These are phyloP conservation scores for Gulo gulo DNA, from an alignment of 2,113 vertebrate species.

Conservation along the genomic window DNA sequence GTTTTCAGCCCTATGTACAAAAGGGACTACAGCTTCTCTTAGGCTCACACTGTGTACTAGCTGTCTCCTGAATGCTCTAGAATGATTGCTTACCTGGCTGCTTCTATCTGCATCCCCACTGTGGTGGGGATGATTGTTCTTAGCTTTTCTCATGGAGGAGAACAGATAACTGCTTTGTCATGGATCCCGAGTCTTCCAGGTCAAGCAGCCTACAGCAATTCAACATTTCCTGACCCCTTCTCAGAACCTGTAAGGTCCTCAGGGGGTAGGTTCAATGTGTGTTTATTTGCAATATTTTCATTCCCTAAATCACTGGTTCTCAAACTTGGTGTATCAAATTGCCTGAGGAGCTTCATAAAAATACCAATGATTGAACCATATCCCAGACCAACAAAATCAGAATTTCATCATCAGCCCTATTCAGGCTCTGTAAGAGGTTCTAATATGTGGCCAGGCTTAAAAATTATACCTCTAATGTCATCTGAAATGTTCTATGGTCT, in stretches of 20 bases:
- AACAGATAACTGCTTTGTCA: background rate
- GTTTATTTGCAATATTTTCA: background rate
- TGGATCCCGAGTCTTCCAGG: background rate
- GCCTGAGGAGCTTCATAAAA: background rate
- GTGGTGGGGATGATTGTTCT: background rate
- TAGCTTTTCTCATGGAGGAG: background rate
- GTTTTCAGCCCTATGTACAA: background rate
- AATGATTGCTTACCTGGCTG: background rate
- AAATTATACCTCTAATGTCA: background rate
- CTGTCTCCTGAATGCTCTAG: fast-evolving
- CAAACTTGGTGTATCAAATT: background rate
- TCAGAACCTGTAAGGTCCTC: background rate
- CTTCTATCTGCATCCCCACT: background rate
- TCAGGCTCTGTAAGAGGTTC: background rate
- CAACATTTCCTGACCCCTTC: background rate
- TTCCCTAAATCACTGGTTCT: background rate
- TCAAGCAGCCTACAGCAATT: background rate
- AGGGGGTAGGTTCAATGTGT: background rate
- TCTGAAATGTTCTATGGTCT: background rate
- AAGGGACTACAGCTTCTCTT: background rate
- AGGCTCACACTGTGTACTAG: fast-evolving
- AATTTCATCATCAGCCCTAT: background rate
- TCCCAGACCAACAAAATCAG: background rate
- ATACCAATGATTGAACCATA: background rate
- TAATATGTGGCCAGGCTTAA: background rate